Evolutionary conservation across 2,888 invertebrate genomes (phyloP), one percentile per base, ranked within the genome.

Genomic region (Stenurella melanura): DNA sequence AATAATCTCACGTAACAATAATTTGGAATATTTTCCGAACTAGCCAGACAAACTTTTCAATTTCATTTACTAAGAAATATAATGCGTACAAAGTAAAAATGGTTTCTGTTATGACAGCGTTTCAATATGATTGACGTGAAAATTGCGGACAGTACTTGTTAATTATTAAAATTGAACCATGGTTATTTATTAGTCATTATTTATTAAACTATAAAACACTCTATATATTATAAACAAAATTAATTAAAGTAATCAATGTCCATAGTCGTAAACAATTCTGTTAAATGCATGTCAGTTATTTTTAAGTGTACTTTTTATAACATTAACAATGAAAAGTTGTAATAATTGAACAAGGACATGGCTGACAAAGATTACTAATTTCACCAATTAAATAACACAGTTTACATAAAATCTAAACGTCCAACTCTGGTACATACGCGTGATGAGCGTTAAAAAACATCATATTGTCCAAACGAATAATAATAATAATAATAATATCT

Each of bases 191-290:
- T 57, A 7, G 11, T 12, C 19, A 58, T 19, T 58, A 58, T 18
- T 58, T 19, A 58, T 58, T 11, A 58, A 58, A 21, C 21, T 19
- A 21, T 58, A 58, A 58, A 58, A 21, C 11, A 11, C 21, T 26
- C 21, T 58, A 18, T 12, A 58, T 58, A 58, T 19, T 58, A 58
- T 58, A 58, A 58, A 58, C 58, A 58, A 58, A 57, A 19, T 21
- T 58, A 58, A 19, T 58, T 58, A 58, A 58, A 19, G 15, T 58
- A 57, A 57, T 17, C 3, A 18, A n/a, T 2, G 57, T n/a, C 7
- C 15, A n/a, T n/a, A 9, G 57, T 10, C 15, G 57, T 57, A 57
- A 57, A 57, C 57, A 57, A 9, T 57, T 57, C 18, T 18, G 57
- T 57, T 57, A 57, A 57, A 17, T 57, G 57, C 17, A 57, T 18